Base-by-base conservation (phyloP, 2,797 vertebrate genomes). In the Naso thynnoides region DNA sequence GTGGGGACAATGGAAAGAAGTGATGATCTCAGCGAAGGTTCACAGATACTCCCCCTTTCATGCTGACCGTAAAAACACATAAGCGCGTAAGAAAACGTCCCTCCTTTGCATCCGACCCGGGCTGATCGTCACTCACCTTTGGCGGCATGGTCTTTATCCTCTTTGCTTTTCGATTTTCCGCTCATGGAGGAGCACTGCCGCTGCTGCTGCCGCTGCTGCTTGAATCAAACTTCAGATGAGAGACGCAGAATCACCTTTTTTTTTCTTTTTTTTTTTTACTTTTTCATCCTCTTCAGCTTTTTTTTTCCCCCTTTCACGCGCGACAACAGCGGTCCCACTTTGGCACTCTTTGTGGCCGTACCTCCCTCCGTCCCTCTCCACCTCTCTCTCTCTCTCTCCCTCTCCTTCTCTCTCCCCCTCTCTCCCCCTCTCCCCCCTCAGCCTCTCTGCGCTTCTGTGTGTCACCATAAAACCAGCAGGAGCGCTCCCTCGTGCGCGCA, bases 151-250 rank as follows among this genome's bases (percentile, higher is more conserved):
- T 92, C 96, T 92, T 96, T 97, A 67, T 97, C 96, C 90, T 97
- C 97, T 93, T 95, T 97, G 83, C 94, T 86, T 92, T 95, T 96
- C 88, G 95, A 92, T 95, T 96, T 98, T 89, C 96, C 96, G 90
- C 96, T 98, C 97, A 98, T 98, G 96, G 95, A 95, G 94, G 95
- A 91, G 33, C 33, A 8, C 84, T 92, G 78, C 93, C 86, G 13
- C 33, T 8, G 44, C 44, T 29, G 44, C 55, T 39, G 55, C 42
- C 36, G 57, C 71, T 58, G 71, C 57, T 67, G 21, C 65, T 45
- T 59, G 63, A 53, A 59, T 79, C 54, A 87, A 89, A 90, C 72
- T 90, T 92, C 47, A 61, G 65, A 50, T 38, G 48, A 72, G 9
- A 67, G 80, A 70, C 42, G 63, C 31, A 27, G 49, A 16, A 31